Conservation (phyloP, 2,113 vertebrate genomes). For the Emydocephalus ijimae region DNA sequence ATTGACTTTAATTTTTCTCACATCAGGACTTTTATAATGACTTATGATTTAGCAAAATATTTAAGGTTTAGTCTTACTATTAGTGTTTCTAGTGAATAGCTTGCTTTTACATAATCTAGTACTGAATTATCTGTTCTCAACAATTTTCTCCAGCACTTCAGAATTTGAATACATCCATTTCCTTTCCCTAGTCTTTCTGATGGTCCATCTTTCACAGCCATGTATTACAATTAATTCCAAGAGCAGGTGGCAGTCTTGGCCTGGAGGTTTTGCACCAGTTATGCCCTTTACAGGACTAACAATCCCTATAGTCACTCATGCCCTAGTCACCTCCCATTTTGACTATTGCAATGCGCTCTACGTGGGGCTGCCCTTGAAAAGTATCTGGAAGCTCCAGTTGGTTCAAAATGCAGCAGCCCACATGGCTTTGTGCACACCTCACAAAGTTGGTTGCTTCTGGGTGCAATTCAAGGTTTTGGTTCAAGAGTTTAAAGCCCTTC, state of each 20-base stretch:
- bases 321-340: neutral
- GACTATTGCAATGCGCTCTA: neutral
- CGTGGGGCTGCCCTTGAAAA: neutral
- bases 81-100: neutral
- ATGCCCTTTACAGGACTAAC: neutral
- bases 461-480: neutral
- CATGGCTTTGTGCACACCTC: neutral
- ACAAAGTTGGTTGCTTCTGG: neutral
- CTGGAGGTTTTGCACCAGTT: neutral
- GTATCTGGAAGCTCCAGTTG: neutral
- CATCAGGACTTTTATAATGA: neutral
- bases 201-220: neutral
- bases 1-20: neutral
- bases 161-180: neutral
- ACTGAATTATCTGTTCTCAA: neutral
- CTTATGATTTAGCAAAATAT: neutral
- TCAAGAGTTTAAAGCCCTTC: neutral
- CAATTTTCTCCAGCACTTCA: neutral
- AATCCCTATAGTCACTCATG: neutral
- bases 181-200: neutral
- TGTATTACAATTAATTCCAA: neutral
- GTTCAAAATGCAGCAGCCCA: no score
- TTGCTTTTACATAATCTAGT: neutral
- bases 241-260: neutral
- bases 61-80: neutral